Evolutionary conservation across 2,888 invertebrate genomes (phyloP).

Genomic region (Cephus pygmeus): DNA sequence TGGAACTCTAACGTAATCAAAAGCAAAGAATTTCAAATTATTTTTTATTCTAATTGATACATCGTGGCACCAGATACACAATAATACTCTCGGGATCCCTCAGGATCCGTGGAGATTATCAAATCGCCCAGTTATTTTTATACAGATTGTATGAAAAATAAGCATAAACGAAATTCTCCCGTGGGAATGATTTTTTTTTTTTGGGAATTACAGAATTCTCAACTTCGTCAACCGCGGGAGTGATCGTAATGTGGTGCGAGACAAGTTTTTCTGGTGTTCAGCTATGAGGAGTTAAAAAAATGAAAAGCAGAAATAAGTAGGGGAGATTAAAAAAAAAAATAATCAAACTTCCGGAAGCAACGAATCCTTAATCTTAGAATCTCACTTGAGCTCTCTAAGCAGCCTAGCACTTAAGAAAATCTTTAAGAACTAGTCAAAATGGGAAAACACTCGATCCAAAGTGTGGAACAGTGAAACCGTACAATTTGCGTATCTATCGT

Average conservation of each 20-base stretch:
- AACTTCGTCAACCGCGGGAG: background rate
- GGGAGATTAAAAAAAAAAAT: conserved; percentile 6
- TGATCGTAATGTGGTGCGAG: background rate
- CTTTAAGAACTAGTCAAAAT: background rate
- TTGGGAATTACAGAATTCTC: conserved; percentile 1
- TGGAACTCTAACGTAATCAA: background rate
- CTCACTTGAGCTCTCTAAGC: conserved; percentile 4
- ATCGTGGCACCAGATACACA: background rate
- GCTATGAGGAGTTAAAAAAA: background rate
- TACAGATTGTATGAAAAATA: conserved; percentile 48
- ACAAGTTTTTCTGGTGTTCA: background rate
- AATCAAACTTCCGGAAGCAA: conserved; percentile 47
- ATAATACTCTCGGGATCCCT: conserved; percentile 26
- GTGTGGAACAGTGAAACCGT: background rate
- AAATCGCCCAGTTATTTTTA: conserved; percentile 62
- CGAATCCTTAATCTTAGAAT: conserved; percentile 37
- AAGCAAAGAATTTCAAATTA: background rate
- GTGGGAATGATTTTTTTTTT: conserved; percentile 2
- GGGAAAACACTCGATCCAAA: background rate
- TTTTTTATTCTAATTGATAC: background rate
- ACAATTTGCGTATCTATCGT: background rate
- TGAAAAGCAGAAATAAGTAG: conserved; percentile 5
- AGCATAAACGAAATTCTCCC: background rate
- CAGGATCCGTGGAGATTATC: conserved; percentile 39
- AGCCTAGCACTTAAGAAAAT: background rate